These are phyloP conservation scores for Drosophila azteca DNA, from an alignment of 1,140 invertebrate genomes.

Conservation along the genomic window DNA sequence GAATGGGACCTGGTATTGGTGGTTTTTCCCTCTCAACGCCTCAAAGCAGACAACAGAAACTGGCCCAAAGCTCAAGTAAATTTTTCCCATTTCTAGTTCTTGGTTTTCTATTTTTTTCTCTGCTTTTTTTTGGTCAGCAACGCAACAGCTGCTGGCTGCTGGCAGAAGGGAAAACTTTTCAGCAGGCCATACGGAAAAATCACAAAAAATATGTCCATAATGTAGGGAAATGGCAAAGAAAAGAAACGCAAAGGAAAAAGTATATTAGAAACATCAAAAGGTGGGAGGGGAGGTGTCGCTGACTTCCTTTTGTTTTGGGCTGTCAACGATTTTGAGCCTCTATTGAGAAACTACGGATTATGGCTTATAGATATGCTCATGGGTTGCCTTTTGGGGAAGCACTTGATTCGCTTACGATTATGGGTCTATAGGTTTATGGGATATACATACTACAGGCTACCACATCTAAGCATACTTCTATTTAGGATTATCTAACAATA, in stretches of 20 bases:
- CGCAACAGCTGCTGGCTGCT: slow-evolving; percentile 51
- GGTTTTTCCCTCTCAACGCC: slow-evolving; percentile 25
- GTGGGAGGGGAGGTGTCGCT: too few species aligned
- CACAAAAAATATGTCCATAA: background rate
- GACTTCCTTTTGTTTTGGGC: too few species aligned
- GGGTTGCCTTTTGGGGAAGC: too few species aligned
- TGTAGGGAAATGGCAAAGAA: slow-evolving; percentile 12
- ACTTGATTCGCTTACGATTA: too few species aligned
- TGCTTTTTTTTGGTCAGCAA: slow-evolving; percentile 12
- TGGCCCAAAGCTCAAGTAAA: slow-evolving; percentile 30
- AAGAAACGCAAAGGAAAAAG: background rate
- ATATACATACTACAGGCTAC: too few species aligned
- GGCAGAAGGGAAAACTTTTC: slow-evolving; percentile 49
- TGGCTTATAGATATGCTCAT: too few species aligned
- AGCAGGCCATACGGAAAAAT: slow-evolving; percentile 34
- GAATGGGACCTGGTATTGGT: slow-evolving; percentile 14
- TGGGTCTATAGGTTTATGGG: too few species aligned
- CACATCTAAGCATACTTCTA: too few species aligned
- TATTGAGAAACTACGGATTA: too few species aligned
- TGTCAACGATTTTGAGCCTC: too few species aligned
- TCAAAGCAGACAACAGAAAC: slow-evolving; percentile 37
- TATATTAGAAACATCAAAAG: too few species aligned
- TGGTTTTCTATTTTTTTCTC: slow-evolving; percentile 12
- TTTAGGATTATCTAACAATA: too few species aligned
- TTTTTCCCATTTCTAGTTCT: slow-evolving; percentile 12